A percentile compares a stretch with the other conserved stretches of the same genome.
These are phyloP conservation scores for Drosophila nebulosa DNA, from an alignment of 1,140 invertebrate species.

Conservation along the genomic window DNA sequence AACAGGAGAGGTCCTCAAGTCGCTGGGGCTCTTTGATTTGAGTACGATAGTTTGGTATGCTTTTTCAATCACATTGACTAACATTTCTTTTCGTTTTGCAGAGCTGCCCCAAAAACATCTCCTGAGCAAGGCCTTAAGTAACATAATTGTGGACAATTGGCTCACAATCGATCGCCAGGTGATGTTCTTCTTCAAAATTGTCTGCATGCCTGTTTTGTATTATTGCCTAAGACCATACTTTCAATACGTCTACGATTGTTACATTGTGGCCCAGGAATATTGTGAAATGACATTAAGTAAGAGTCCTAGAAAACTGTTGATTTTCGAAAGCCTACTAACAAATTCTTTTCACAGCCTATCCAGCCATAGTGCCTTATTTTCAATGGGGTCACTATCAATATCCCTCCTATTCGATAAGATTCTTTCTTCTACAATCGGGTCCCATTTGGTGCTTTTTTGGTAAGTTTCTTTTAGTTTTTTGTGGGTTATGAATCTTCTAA, in stretches of 20 bases:
- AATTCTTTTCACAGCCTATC: slow-evolving; percentile 40
- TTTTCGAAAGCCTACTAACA: no score
- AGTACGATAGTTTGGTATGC: no score
- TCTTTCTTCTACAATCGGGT: slow-evolving; percentile 52
- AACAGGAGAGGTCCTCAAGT: slow-evolving; percentile 27
- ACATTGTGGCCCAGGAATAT: slow-evolving; percentile 31
- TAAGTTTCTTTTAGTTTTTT: no score
- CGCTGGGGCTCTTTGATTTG: slow-evolving; percentile 52
- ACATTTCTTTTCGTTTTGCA: not conserved
- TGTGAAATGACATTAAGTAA: slow-evolving; percentile 63
- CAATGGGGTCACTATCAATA: slow-evolving; percentile 41
- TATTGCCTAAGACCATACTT: slow-evolving; percentile 56
- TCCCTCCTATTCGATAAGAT: slow-evolving; percentile 54
- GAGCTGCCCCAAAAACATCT: slow-evolving; percentile 29
- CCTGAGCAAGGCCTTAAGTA: slow-evolving; percentile 20
- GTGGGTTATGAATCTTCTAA: no score
- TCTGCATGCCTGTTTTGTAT: slow-evolving; percentile 60
- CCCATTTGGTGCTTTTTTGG: slow-evolving; percentile 60
- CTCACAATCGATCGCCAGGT: slow-evolving; percentile 50
- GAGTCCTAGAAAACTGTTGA: not conserved
- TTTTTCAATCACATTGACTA: no score
- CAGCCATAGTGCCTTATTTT: slow-evolving; percentile 53
- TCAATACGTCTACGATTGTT: slow-evolving; percentile 61
- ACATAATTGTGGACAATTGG: slow-evolving; percentile 47
- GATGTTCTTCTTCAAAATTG: slow-evolving; percentile 66